Conservation (phyloP, 2,113 vertebrate genomes). For the Stegastes partitus region DNA sequence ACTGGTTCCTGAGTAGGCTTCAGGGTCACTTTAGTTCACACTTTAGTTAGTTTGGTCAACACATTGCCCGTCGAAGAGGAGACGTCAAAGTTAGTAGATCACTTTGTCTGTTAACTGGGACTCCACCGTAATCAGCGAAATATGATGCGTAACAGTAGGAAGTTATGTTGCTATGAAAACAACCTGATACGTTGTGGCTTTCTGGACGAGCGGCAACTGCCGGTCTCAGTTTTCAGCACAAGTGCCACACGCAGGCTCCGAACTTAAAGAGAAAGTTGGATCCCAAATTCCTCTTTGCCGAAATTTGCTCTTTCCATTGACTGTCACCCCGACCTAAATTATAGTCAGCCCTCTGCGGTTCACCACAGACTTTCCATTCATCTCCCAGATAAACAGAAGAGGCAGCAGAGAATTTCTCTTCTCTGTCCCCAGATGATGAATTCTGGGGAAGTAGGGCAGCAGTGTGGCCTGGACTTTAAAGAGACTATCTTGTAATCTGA, state of each 20-base stretch:
- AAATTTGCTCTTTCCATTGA: slow-evolving; percentile 17
- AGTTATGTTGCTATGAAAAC: slow-evolving; percentile 13
- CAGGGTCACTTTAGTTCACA: too few species aligned
- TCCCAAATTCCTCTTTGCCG: slow-evolving; percentile 11
- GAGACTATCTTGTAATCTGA: slow-evolving; percentile 25
- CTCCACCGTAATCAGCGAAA: neutral
- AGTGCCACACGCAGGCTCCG: neutral
- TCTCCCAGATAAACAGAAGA: slow-evolving; percentile 31
- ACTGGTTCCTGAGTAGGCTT: neutral
- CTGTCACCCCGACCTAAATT: slow-evolving; percentile 28
- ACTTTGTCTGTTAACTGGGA: neutral
- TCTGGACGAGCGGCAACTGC: slow-evolving; percentile 36
- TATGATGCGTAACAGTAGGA: slow-evolving; percentile 20
- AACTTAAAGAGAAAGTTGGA: slow-evolving; percentile 53
- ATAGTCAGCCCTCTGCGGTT: slow-evolving; percentile 33
- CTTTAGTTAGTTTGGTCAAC: too few species aligned
- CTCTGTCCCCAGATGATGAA: slow-evolving; percentile 22
- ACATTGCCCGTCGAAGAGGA: neutral
- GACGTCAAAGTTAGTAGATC: neutral
- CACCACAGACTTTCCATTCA: slow-evolving; percentile 46
- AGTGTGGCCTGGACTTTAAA: slow-evolving; percentile 42
- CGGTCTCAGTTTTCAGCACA: slow-evolving; percentile 26
- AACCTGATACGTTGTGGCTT: slow-evolving; percentile 26
- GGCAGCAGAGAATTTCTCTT: slow-evolving; percentile 36
- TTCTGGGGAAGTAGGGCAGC: slow-evolving; percentile 51